Evolutionary conservation across 2,888 invertebrate genomes (phyloP), one percentile per base, ranked within the genome.

Genomic region (Netelia virgata): DNA sequence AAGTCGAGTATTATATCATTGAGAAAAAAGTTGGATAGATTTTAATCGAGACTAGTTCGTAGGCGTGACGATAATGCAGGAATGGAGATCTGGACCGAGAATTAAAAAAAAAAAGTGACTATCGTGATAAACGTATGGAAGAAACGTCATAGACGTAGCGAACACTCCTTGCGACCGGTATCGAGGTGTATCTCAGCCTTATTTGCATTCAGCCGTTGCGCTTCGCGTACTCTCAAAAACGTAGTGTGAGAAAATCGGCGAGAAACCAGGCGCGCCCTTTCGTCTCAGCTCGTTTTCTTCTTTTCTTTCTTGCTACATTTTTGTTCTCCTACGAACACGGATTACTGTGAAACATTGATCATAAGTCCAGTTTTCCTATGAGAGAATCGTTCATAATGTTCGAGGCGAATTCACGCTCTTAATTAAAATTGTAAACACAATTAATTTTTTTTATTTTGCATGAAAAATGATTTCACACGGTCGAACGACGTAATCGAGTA

Each of bases 61-160:
- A 20, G 23, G 20, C 20, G 64, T 53, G 14, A 74, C 14, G 36
- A 73, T 50, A 69, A 84, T 83, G 85, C 80, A 66, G 75, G 68
- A 78, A 83, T 84, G 82, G 64, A 74, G 81, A 86, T 75, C 72
- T 84, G 77, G 82, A 78, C 77, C 73, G 68, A 84, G 86, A 78
- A 85, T 85, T 68, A 80, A 14, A 28, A 47, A 14, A 47, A 66
- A 63, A 85, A 61, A 59, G 80, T 76, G 77, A 76, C 50, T 64
- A 61, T 61, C 69, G 72, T 82, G 82, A 82, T 85, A 79, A 78
- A 36, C 36, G 36, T 85, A 82, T 80, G 75, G 77, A 79, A 73
- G 84, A 84, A 82, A 80, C 80, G 79, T 77, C 69, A 6, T 36
- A 82, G 72, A 80, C 66, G 61, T 55, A 69, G 63, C 55, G 69